Percentiles rank a stretch among this genome's conserved stretches.
Evolutionary conservation across 2,888 invertebrate species (phyloP).

Genomic region (Keiferia lycopersicella): DNA sequence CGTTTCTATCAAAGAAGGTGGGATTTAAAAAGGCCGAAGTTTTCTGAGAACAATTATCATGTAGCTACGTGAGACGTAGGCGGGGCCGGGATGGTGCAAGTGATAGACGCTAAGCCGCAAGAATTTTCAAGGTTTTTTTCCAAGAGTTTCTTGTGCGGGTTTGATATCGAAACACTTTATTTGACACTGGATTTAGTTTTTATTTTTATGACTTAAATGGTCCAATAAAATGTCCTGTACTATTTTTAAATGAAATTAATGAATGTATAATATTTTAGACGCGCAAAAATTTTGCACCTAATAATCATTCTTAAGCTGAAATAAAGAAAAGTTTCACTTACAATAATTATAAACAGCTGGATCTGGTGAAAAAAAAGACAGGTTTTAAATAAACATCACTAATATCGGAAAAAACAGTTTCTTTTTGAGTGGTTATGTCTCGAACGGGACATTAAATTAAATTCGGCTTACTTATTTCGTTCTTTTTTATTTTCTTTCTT

Average conservation of each 20-base stretch:
- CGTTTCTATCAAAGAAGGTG: constrained; percentile 50
- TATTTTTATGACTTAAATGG: too few species aligned
- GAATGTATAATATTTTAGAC: not conserved
- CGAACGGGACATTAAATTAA: too few species aligned
- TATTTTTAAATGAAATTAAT: not conserved
- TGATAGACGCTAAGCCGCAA: constrained; percentile 21
- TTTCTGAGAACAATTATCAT: constrained; percentile 70
- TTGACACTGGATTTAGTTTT: not conserved
- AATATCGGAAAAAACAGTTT: too few species aligned
- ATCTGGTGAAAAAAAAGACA: constrained; percentile 1
- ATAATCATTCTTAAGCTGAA: not conserved
- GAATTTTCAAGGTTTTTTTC: too few species aligned
- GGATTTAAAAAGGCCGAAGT: constrained; percentile 61
- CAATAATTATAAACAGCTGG: constrained; percentile 11
- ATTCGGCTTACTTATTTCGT: too few species aligned
- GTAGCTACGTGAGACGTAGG: constrained; percentile 59
- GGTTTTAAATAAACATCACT: not conserved
- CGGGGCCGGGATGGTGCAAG: constrained; percentile 43
- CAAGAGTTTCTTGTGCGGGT: too few species aligned
- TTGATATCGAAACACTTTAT: not conserved
- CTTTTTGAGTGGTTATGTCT: too few species aligned
- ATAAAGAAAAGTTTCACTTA: not conserved
- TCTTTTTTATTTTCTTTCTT: too few species aligned
- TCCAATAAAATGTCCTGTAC: not conserved
- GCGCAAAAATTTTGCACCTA: not conserved